phyloP scores from a whole-genome alignment of 1,140 invertebrate species.

The Battus philenor region DNA sequence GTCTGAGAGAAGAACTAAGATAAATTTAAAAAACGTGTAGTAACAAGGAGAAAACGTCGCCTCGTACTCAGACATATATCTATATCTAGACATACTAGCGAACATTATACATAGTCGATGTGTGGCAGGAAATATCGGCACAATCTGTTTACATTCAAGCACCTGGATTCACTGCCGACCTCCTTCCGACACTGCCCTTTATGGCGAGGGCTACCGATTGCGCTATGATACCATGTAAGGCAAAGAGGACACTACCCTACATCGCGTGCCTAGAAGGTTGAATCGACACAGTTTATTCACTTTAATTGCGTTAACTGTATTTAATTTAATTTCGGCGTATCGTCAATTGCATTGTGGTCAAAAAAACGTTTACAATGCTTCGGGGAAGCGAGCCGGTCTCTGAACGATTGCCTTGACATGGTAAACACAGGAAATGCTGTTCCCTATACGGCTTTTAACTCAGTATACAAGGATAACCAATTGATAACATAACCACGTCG shows the following conservation, averaged over 20 bases:
- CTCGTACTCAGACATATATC: background rate
- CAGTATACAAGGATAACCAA: too few relatives aligned
- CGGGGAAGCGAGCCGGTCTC: too few relatives aligned
- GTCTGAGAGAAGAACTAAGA: too few relatives aligned
- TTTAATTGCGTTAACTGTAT: too few relatives aligned
- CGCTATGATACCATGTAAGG: conserved; percentile 11
- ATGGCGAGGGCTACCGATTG: conserved; percentile 6
- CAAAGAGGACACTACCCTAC: conserved; percentile 6
- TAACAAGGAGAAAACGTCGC: too few relatives aligned
- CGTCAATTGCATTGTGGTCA: too few relatives aligned
- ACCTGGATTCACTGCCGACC: conserved; percentile 5
- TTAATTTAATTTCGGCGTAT: too few relatives aligned
- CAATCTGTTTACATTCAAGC: conserved; percentile 3
- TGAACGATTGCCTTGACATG: too few relatives aligned
- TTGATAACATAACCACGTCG: too few relatives aligned
- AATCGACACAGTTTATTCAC: conserved; percentile 2
- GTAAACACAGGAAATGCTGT: background rate
- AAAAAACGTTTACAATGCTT: too few relatives aligned
- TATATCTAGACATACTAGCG: background rate
- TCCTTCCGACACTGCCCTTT: conserved; percentile 2
- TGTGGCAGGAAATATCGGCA: background rate
- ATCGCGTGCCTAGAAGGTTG: conserved; percentile 10
- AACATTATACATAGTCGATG: background rate
- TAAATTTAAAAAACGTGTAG: too few relatives aligned
- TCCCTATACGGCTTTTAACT: background rate